Base-by-base conservation (phyloP, 2,113 vertebrate species). In the Mastomys coucha region DNA sequence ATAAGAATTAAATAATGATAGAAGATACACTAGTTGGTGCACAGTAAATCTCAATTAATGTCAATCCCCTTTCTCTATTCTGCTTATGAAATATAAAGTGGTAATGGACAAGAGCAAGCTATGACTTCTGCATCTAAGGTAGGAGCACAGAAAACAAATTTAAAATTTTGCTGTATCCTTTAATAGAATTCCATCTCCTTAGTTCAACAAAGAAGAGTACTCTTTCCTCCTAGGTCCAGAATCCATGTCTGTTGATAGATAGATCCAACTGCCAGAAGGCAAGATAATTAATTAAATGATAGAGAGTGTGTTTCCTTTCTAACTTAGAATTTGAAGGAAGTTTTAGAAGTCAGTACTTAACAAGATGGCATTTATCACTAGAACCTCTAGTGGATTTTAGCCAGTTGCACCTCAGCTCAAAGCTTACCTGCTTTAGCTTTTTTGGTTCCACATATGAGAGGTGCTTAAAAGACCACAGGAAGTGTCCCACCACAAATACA, bases 1-100 rank as follows among this genome's bases (percentile, higher is more conserved):
- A 63, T 89, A 28, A 78, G 77, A 42, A 53, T 80, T 28, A 94
- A 2, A 69, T 11, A 45, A n/a, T 0, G 45, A 1, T 49, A 94
- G 45, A 85, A 36, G n/a, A 51, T 82, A 2, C 60, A 63, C 60
- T 10, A 20, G 7, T 1, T 87, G 22, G 36, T 45, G 12, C n/a
- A 72, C 56, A 67, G 45, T 88, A 56, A 17, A 70, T 89, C 26
- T 89, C 24, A 20, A 31, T 91, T 78, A 90, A 58, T 56, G 10
- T 14, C 56, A 76, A 58, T 95, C 28, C 82, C 39, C 42, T 76
- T 69, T 1, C 8, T 33, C 12, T 76, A 19, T 28, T 88, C 69
- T 95, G 24, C 39, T 70, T 89, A 56, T 91, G 24, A 31, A 81
- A 75, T 89, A 10, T 82, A 91, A 94, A 88, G 49, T 63, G 65